These are phyloP conservation scores for Cecropterus lyciades DNA, from an alignment of 1,140 invertebrate species.

Conservation along the genomic window DNA sequence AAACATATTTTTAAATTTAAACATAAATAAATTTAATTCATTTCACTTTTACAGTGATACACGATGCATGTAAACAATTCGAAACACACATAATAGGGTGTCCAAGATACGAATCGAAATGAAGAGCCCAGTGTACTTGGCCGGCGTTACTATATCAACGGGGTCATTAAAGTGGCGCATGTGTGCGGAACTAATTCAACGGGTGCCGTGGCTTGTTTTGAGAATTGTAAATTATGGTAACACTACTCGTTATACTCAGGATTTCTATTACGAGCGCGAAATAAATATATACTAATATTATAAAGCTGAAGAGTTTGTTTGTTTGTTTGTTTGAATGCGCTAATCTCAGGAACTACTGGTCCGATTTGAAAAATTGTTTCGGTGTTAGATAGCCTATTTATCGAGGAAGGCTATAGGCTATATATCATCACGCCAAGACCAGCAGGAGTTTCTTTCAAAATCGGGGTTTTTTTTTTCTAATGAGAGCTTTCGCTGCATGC, in stretches of 20 bases:
- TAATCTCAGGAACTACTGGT: no score
- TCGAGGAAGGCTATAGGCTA: no score
- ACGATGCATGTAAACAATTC: background rate
- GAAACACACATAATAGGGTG: background rate
- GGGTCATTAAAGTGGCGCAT: conserved; percentile 60
- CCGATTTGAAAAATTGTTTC: no score
- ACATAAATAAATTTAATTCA: background rate
- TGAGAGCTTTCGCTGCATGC: no score
- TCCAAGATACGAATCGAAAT: conserved; percentile 33
- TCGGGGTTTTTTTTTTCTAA: no score
- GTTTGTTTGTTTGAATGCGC: no score
- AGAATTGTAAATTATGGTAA: background rate
- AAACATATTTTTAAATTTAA: background rate
- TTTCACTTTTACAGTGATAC: background rate
- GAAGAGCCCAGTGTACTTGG: conserved; percentile 41
- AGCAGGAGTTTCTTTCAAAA: no score
- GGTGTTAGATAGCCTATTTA: no score
- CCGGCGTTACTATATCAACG: conserved; percentile 57
- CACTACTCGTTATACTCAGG: background rate
- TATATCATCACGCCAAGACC: no score
- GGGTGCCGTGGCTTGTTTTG: background rate
- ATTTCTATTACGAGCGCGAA: no score
- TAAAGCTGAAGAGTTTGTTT: no score
- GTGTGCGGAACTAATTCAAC: conserved; percentile 67
- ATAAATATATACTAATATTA: no score